Conservation (phyloP, 2,888 invertebrate genomes). For the Callimorpha dominula region DNA sequence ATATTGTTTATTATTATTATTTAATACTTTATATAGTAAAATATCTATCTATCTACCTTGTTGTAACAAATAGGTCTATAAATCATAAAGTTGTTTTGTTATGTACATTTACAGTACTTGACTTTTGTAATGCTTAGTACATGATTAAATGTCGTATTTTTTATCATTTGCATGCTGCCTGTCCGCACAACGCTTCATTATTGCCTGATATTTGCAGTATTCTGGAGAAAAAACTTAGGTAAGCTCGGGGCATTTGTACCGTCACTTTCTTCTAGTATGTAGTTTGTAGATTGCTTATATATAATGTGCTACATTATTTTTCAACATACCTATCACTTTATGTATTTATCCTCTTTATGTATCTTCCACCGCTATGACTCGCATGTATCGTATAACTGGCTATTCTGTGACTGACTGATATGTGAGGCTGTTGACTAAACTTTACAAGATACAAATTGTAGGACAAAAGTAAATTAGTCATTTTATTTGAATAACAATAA, state of each 20-base stretch:
- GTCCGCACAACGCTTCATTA: slow-evolving; percentile 87
- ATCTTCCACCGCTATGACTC: background rate
- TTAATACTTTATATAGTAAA: too few relatives aligned
- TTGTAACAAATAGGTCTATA: background rate
- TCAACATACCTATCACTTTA: slow-evolving; percentile 7
- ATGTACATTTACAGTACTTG: slow-evolving; percentile 48
- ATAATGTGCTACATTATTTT: slow-evolving; percentile 28
- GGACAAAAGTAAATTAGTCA: background rate
- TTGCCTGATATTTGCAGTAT: slow-evolving; percentile 89
- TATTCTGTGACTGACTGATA: background rate
- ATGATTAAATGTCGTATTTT: slow-evolving; percentile 80
- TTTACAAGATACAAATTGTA: background rate
- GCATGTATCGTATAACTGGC: background rate
- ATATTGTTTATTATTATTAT: too few relatives aligned
- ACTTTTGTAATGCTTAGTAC: slow-evolving; percentile 63
- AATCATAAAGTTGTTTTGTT: background rate
- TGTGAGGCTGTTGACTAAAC: background rate
- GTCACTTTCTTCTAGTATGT: slow-evolving; percentile 47
- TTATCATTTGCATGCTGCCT: slow-evolving; percentile 87
- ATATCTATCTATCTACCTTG: too few relatives aligned
- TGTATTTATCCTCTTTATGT: too few relatives aligned
- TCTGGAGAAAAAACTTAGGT: slow-evolving; percentile 95
- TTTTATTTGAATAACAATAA: too few relatives aligned
- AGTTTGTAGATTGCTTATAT: slow-evolving; percentile 48
- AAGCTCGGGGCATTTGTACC: slow-evolving; percentile 78